These are phyloP conservation scores for Paradoxurus hermaphroditus DNA, from an alignment of 2,113 vertebrate genomes.

Conservation along the genomic window DNA sequence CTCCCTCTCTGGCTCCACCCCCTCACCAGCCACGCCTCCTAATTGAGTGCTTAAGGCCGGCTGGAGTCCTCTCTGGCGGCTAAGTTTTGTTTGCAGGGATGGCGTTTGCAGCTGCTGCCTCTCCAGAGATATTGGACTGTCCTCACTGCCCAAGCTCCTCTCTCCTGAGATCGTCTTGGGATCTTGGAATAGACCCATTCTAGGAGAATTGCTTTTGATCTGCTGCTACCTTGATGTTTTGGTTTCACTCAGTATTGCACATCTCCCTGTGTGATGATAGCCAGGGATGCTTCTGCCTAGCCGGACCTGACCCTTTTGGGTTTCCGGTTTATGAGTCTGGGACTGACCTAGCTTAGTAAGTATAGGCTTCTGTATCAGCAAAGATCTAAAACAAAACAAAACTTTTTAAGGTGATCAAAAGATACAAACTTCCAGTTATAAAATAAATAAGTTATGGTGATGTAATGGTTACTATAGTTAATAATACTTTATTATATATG, in stretches of 20 bases:
- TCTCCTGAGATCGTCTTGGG: neutral
- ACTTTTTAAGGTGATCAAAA: neutral
- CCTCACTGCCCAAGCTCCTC: neutral
- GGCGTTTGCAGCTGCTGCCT: neutral
- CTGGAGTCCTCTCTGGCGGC: accelerated
- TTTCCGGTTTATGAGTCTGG: neutral
- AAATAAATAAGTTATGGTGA: neutral
- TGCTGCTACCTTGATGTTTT: neutral
- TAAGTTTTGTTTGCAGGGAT: too few species aligned
- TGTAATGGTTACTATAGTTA: neutral
- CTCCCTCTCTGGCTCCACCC: neutral
- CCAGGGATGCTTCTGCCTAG: neutral
- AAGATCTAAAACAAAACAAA: neutral
- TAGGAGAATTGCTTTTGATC: neutral
- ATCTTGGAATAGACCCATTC: neutral
- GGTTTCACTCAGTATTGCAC: too few species aligned
- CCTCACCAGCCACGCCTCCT: too few species aligned
- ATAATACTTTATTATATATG: neutral
- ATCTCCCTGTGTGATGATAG: neutral
- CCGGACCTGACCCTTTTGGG: neutral
- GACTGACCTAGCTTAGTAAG: neutral
- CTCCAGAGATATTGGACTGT: neutral
- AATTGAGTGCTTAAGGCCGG: neutral
- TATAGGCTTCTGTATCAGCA: neutral
- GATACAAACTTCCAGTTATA: neutral